Percentiles rank a stretch among this genome's conserved stretches.
Evolutionary conservation across 2,797 vertebrate species (phyloP).

Genomic region (Coilia nasus): DNA sequence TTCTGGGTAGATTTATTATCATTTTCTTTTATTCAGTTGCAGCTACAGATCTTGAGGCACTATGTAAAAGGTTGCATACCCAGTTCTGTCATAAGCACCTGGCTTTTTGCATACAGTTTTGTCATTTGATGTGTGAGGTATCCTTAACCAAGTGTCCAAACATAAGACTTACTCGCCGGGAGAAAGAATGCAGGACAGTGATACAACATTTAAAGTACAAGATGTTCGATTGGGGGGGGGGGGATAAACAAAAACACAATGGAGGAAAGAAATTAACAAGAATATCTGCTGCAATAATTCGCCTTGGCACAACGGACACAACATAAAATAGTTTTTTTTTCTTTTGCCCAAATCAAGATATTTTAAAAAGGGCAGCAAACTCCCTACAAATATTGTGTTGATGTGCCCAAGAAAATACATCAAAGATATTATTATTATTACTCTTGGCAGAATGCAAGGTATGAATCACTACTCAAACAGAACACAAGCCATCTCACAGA

Average conservation of each 20-base stretch:
- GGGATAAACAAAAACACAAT: not conserved
- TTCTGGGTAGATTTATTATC: conserved; percentile 68
- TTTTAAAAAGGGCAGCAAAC: conserved; percentile 67
- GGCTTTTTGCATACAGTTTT: conserved; percentile 69
- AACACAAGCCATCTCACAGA: conserved; percentile 42
- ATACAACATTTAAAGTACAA: conserved; percentile 48
- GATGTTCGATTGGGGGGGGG: conserved; percentile 43
- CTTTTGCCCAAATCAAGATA: conserved; percentile 32
- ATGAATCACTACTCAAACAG: conserved; percentile 53
- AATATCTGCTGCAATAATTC: conserved; percentile 61
- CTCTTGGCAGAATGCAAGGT: conserved; percentile 54
- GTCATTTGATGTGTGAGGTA: conserved; percentile 62
- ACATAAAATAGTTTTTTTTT: conserved; percentile 41
- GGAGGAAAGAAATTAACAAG: conserved; percentile 36
- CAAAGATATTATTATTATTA: conserved; percentile 48
- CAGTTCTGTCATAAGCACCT: conserved; percentile 63
- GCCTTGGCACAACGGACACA: conserved; percentile 69
- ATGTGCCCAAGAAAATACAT: conserved; percentile 62
- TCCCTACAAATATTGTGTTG: conserved; percentile 61
- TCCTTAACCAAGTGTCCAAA: conserved; percentile 60
- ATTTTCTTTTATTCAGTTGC: conserved; percentile 57
- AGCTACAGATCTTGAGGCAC: conserved; percentile 70
- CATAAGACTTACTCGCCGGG: conserved; percentile 58
- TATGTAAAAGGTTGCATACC: conserved; percentile 70
- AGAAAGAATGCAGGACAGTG: conserved; percentile 59